These are phyloP conservation scores for Proales similis DNA, from an alignment of 1,140 invertebrate genomes.

Conservation along the genomic window DNA sequence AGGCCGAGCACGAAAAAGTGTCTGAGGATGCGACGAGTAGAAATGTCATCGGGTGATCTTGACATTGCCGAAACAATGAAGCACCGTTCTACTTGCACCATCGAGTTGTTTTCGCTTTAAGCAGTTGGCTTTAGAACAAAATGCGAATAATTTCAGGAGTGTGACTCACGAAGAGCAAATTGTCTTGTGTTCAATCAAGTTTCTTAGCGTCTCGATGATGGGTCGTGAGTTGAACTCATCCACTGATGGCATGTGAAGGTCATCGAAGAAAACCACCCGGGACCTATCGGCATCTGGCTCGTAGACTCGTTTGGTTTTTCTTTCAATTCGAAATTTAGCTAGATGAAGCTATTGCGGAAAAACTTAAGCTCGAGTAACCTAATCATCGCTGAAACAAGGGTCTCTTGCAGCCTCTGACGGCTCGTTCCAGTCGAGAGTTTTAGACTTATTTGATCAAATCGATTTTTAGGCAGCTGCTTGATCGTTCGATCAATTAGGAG, in stretches of 20 bases:
- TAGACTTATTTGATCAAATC: too few relatives aligned
- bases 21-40: conserved; percentile 48
- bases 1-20: conserved; percentile 40
- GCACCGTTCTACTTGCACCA: conserved; percentile 47
- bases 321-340: conserved; percentile 36
- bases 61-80: conserved; percentile 51
- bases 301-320: conserved; percentile 49
- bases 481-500: conserved; percentile 42
- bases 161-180: background rate
- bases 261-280: conserved; percentile 52
- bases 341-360: background rate
- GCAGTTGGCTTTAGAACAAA: conserved; percentile 2
- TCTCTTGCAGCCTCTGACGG: conserved; percentile 52
- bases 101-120: conserved; percentile 49
- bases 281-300: conserved; percentile 47
- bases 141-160: background rate
- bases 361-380: too few relatives aligned
- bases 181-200: conserved; percentile 53
- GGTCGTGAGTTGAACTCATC: conserved; percentile 53
- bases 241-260: conserved; percentile 53
- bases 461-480: too few relatives aligned
- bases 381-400: conserved; percentile 53
- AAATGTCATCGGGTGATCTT: conserved; percentile 49
- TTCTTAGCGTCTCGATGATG: conserved; percentile 51
- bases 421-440: conserved; percentile 53